A percentile compares a stretch with the other conserved stretches of the same genome.
These are phyloP conservation scores for Pecten maximus DNA, from an alignment of 2,888 invertebrate species.

Conservation along the genomic window DNA sequence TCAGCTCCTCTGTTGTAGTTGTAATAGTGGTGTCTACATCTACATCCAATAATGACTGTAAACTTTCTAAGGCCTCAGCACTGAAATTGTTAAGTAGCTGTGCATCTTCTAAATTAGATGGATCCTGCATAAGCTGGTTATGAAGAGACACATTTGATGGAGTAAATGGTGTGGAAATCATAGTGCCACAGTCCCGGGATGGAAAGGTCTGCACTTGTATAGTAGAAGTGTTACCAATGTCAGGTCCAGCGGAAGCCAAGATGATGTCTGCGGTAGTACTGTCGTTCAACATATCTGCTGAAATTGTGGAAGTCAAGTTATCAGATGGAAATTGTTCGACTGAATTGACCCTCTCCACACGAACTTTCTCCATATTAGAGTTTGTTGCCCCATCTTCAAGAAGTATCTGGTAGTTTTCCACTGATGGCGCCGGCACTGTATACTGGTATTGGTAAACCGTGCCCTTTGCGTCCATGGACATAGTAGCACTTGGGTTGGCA, in stretches of 20 bases:
- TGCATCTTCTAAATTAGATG: not conserved
- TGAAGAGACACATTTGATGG: not conserved
- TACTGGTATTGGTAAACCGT: slow-evolving; percentile 26
- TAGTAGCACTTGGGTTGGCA: not conserved
- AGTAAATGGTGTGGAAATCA: not conserved
- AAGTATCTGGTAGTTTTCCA: not conserved
- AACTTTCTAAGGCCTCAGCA: not conserved
- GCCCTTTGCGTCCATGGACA: not conserved
- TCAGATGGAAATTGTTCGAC: not conserved
- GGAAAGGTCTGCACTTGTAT: not conserved
- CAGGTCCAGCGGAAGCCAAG: not conserved
- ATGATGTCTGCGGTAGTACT: not conserved
- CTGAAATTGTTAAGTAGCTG: not conserved
- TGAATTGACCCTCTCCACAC: not conserved
- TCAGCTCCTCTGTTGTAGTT: not conserved
- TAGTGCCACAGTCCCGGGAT: not conserved
- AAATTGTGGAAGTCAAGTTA: not conserved
- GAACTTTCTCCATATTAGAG: not conserved
- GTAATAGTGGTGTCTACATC: not conserved
- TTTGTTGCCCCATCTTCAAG: not conserved
- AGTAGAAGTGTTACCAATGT: not conserved
- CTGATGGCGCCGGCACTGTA: not conserved
- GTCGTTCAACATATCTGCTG: not conserved
- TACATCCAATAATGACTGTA: not conserved
- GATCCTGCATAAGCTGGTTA: not conserved